Percentiles rank a stretch among this genome's conserved stretches.
phyloP scores from a whole-genome alignment of 2,797 vertebrate genomes.

The Ispidina picta region DNA sequence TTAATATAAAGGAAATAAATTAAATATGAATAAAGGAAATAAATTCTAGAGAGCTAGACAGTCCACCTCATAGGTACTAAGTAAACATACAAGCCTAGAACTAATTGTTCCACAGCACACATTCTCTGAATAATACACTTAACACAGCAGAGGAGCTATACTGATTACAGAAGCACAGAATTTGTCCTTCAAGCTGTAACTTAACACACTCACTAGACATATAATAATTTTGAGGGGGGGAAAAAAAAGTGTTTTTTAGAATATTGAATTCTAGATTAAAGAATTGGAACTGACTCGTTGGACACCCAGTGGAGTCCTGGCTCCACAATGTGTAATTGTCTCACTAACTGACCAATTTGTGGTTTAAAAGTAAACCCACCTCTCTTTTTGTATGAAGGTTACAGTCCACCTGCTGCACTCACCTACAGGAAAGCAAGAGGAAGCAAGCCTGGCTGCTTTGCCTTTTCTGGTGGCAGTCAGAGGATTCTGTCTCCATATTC shows the following conservation, averaged over 20 bases:
- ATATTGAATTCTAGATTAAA: not conserved
- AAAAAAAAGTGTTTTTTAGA: not conserved
- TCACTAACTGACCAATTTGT: not conserved
- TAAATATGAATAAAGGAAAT: not conserved
- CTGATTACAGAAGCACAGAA: not conserved
- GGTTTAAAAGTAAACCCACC: not conserved
- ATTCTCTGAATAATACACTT: not conserved
- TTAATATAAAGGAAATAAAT: too few species aligned
- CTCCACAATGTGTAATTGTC: fast-evolving
- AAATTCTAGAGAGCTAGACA: not conserved
- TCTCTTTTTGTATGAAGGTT: not conserved
- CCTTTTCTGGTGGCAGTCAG: not conserved
- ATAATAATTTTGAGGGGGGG: not conserved
- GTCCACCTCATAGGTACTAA: not conserved
- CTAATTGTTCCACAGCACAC: not conserved
- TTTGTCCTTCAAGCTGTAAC: not conserved
- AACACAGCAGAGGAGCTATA: not conserved
- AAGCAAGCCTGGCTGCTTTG: not conserved
- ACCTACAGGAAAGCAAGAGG: not conserved
- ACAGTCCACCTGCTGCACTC: not conserved
- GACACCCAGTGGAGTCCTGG: not conserved
- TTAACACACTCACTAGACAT: not conserved
- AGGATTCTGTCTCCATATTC: not conserved
- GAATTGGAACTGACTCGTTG: not conserved
- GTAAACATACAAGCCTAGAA: not conserved